Evolutionary conservation across 2,797 vertebrate species (phyloP).

Genomic region (Aldrovandia affinis): DNA sequence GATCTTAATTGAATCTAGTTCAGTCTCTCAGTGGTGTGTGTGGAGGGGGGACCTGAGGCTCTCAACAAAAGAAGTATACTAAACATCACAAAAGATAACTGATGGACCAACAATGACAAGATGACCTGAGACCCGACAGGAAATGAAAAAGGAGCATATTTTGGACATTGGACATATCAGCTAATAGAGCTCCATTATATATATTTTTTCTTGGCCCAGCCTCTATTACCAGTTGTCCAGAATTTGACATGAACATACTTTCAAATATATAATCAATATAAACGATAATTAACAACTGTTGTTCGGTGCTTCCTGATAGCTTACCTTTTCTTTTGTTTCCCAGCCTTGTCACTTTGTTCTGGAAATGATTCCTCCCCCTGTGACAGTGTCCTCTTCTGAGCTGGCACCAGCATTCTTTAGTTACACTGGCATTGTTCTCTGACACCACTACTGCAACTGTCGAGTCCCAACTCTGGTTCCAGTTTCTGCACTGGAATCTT

Average conservation of each 20-base stretch:
- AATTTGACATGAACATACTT: not conserved
- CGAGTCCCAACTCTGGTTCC: too few relatives aligned
- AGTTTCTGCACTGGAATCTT: not conserved
- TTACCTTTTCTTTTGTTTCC: not conserved
- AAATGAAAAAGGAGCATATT: slow-evolving; percentile 25
- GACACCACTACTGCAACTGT: not conserved
- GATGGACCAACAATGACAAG: slow-evolving; percentile 27
- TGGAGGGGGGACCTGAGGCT: slow-evolving; percentile 31
- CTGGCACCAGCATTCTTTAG: not conserved
- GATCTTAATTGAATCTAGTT: slow-evolving; percentile 70
- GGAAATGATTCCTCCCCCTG: not conserved
- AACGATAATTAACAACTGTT: not conserved
- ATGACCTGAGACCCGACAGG: slow-evolving; percentile 36
- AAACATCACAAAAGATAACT: slow-evolving; percentile 41
- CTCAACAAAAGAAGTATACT: slow-evolving; percentile 35
- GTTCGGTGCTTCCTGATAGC: not conserved
- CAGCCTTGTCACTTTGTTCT: not conserved
- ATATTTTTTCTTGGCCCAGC: not conserved
- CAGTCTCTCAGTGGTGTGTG: not conserved
- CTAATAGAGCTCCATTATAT: not conserved
- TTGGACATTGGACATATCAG: not conserved
- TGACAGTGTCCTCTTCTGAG: not conserved
- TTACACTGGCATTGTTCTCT: not conserved
- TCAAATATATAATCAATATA: not conserved
- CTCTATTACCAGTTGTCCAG: not conserved